Base-by-base conservation (phyloP, 2,888 invertebrate genomes). In the Adela reaumurella region DNA sequence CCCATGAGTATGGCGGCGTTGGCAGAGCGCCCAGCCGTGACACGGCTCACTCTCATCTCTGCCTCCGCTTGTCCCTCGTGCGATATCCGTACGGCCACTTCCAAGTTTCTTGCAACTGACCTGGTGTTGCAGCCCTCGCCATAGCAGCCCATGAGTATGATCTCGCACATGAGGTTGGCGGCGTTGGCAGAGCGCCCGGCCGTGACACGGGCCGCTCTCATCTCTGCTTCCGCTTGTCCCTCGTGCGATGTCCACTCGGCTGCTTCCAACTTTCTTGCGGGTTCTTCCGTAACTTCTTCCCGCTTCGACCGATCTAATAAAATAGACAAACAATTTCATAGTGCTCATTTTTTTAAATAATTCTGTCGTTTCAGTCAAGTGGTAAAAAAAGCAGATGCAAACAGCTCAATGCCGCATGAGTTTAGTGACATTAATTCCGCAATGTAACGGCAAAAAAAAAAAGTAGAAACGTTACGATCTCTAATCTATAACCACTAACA, bases 141-240 rank as follows among this genome's bases (percentile, higher is more conserved):
- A 4, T 62, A 64, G 52, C 66, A 69, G 2, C 67, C 69, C 18
- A 55, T 63, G 20, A 62, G 56, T 56, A 94, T 84, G 64, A 95
- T 87, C 79, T 95, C 94, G 77, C 90, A 89, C 61, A 96, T 83
- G 70, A 94, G 84, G 74, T 92, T 90, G 59, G 94, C 87, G 61
- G 92, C 92, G 81, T 94, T 95, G 62, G 85, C 85, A 65, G 95
- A 92, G 61, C 89, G 87, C 60, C 89, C 89, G 59, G 84, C 81
- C 61, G 89, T 86, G 57, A 84, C 73, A 56, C 84, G 81, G 46
- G 28, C 51, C 51, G 51, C 56, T 8, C 8, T 24, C 20, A 45
- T n/a, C 17, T 19, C 20, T n/a, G 6, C 16, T 6, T 19, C 45
- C 17, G 11, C 5, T 17, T 10, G 44, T 17, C 17, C 19, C 8